phyloP scores from a whole-genome alignment of 2,888 invertebrate species.

The Podabrus alpinus region DNA sequence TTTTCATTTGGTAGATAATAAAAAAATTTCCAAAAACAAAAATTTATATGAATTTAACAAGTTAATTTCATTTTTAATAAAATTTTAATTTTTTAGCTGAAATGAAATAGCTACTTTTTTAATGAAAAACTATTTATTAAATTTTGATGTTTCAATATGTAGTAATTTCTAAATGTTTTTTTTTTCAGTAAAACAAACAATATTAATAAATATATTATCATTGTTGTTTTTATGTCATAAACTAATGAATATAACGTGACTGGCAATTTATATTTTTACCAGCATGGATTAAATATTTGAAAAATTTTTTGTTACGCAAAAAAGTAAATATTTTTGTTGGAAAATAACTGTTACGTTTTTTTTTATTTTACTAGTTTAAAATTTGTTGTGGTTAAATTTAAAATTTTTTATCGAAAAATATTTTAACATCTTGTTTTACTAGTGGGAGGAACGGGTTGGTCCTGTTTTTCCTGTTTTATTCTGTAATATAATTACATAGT shows the following conservation, averaged over 20 bases:
- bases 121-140: no score
- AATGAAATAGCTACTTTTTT: no score
- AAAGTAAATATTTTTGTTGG: not conserved
- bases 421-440: conserved; percentile 46
- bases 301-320: not conserved
- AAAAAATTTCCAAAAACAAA: no score
- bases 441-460: conserved; percentile 52
- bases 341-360: not conserved
- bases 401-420: conserved; percentile 46
- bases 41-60: no score
- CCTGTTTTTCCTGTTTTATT: conserved; percentile 38
- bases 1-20: no score
- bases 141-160: not conserved
- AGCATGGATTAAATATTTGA: not conserved
- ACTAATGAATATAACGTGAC: not conserved
- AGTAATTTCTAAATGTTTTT: not conserved
- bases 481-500: conserved; percentile 51
- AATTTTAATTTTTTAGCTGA: no score
- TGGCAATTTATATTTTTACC: not conserved
- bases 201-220: not conserved
- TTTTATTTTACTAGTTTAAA: not conserved
- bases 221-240: not conserved
- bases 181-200: not conserved
- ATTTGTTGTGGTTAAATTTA: not conserved
- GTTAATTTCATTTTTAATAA: no score